Conservation (phyloP, 1,140 invertebrate species). For the Magallana gigas region DNA sequence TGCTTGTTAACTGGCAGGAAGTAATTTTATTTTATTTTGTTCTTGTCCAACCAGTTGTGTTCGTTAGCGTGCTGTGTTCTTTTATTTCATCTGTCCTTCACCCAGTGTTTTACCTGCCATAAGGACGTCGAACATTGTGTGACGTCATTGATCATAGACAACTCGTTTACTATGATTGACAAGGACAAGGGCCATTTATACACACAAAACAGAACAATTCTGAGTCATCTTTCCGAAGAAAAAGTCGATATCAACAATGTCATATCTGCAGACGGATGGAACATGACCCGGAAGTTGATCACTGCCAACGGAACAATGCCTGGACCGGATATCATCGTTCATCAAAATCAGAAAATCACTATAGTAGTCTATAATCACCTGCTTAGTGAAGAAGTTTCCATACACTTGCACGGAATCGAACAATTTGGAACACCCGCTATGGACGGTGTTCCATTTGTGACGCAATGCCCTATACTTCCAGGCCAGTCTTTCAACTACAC, state of each 20-base stretch:
- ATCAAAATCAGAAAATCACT: constrained; percentile 90
- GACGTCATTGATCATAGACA: neutral
- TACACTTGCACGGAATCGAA: constrained; percentile 93
- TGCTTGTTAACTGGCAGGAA: no score
- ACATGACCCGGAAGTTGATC: constrained; percentile 57
- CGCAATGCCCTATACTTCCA: constrained; percentile 93
- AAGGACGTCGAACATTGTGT: neutral
- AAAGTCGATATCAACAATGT: constrained; percentile 59
- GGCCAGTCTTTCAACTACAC: constrained; percentile 91
- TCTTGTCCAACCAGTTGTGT: no score
- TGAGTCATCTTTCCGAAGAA: neutral
- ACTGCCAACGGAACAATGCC: constrained; percentile 71
- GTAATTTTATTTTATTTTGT: no score
- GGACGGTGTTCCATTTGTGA: constrained; percentile 94
- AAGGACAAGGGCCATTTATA: neutral
- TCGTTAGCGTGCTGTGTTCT: no score
- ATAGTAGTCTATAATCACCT: constrained; percentile 91
- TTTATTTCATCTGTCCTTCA: no score
- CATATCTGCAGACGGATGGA: constrained; percentile 71
- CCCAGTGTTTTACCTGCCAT: neutral
- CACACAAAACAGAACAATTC: neutral
- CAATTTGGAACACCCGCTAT: constrained; percentile 91
- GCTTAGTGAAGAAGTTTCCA: constrained; percentile 87
- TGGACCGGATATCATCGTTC: constrained; percentile 84
- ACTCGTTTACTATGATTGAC: neutral